Evolutionary conservation across 2,113 vertebrate genomes (phyloP).

Genomic region (Prunella himalayana): DNA sequence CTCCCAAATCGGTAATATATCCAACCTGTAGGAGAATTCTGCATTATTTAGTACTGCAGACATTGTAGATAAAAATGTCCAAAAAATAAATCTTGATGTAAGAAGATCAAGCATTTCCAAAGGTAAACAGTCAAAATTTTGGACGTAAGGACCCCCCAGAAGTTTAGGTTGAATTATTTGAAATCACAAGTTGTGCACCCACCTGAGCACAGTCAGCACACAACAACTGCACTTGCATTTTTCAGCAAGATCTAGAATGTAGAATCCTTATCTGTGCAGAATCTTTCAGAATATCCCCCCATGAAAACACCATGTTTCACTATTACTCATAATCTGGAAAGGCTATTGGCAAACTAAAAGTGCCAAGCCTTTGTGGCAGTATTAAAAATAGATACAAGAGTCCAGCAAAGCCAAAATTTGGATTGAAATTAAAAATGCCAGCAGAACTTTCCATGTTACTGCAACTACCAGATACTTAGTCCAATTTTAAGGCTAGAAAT

Average conservation of each 20-base stretch:
- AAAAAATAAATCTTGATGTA: neutral
- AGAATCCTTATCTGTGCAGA: neutral
- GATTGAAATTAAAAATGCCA: neutral
- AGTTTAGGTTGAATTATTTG: neutral
- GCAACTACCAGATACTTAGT: neutral
- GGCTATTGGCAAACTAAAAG: neutral
- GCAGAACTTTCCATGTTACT: neutral
- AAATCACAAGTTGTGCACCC: neutral
- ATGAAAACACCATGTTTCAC: neutral
- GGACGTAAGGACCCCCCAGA: neutral
- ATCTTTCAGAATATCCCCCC: neutral
- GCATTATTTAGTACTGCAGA: neutral
- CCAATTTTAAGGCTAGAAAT: neutral
- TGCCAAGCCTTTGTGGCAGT: neutral
- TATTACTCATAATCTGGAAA: neutral
- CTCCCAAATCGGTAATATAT: neutral
- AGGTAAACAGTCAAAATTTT: neutral
- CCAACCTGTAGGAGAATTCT: neutral
- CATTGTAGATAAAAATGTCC: neutral
- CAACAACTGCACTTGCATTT: neutral
- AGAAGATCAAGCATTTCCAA: neutral
- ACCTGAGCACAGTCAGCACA: neutral
- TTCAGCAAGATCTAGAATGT: neutral
- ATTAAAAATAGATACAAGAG: neutral
- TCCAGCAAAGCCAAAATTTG: neutral